Conservation (phyloP, 2,888 invertebrate species). For the Achlya flavicornis region DNA sequence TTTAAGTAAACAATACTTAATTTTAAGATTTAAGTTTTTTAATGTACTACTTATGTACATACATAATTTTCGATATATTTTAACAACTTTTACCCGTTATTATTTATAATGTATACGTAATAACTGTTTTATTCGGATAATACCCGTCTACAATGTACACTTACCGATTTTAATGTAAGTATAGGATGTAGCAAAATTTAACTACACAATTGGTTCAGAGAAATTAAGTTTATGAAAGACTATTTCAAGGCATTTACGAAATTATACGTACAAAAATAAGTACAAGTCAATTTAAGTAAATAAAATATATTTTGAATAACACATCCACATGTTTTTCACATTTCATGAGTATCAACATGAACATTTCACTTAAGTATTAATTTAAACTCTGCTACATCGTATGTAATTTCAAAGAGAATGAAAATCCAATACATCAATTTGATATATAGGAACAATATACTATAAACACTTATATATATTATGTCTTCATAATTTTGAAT, state of each 20-base stretch:
- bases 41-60: neutral
- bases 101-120: neutral
- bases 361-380: neutral
- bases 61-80: neutral
- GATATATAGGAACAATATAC: constrained; percentile 33
- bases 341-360: too few species aligned
- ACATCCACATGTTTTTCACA: neutral
- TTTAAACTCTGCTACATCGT: neutral
- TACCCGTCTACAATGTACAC: neutral
- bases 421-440: constrained; percentile 44
- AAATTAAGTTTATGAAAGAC: neutral
- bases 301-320: neutral
- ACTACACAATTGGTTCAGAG: neutral
- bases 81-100: neutral
- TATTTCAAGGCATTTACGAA: neutral
- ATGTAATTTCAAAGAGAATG: constrained; percentile 21
- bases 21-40: neutral
- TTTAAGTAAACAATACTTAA: neutral
- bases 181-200: neutral
- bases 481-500: constrained; percentile 10
- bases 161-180: neutral
- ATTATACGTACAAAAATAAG: neutral
- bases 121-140: neutral
- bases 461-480: constrained; percentile 14
- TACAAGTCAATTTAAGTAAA: neutral